Base-by-base conservation (phyloP, 2,797 vertebrate genomes). In the Epinephelus awoara region DNA sequence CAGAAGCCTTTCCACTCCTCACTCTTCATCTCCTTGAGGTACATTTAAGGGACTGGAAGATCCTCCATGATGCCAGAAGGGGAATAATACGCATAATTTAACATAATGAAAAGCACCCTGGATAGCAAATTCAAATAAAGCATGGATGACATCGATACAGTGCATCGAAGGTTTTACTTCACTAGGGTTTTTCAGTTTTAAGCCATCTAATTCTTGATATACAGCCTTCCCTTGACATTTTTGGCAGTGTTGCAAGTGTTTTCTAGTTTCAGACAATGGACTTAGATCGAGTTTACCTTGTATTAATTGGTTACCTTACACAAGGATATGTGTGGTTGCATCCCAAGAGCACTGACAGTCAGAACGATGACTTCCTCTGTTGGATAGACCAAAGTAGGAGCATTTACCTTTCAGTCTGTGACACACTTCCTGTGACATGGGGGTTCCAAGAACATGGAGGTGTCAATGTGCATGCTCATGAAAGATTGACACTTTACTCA, bases 401-500 rank as follows among this genome's bases (percentile, higher is more conserved):
- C 29, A 38, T 27, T 46, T 59, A 34, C 49, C 46, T 64, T n/a
- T 34, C 23, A 19, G 5, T 38, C 11, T 71, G 15, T 55, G 62
- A 49, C 44, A 64, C 6, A 58, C 70, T 66, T 51, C 61, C 52
- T 77, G 15, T 49, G 46, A 61, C 69, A 66, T 10, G 14, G 19
- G 57, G 9, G 13, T 4, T 47, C 5, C 34, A 23, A 27, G 9
- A 74, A 75, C 56, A 52, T 0, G 12, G 4, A 54, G 27, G 59
- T 55, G 21, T 25, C 14, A 44, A 19, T 44, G 49, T 34, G 52
- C 0, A 0, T 9, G 68, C 9, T 64, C 49, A 55, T 23, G 19
- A 56, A 79, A 25, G 40, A 66, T 13, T 74, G 75, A 71, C 66
- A 57, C 68, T 44, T 69, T 21, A 65, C 67, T 64, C 56, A 54